Conservation (phyloP, 2,113 vertebrate genomes). For the Sebastes fasciatus region DNA sequence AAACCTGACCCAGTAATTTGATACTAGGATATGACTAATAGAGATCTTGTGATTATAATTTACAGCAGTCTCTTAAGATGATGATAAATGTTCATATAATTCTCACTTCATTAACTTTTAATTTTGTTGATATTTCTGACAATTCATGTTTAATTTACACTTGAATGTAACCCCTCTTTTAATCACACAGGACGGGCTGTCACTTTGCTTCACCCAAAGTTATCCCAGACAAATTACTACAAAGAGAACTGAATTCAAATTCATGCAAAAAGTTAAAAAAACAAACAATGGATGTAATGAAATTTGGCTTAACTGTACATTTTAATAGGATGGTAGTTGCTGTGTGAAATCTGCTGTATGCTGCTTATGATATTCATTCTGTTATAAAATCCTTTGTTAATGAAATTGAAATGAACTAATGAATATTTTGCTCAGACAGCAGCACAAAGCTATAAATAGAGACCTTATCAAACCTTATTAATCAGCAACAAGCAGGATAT, state of each 20-base stretch:
- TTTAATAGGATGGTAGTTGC: not conserved
- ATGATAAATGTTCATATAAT: not conserved
- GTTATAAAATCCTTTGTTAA: not conserved
- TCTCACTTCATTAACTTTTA: not conserved
- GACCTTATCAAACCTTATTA: not conserved
- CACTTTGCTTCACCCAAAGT: slow-evolving; percentile 15
- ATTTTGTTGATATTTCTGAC: not conserved
- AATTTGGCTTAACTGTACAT: not conserved
- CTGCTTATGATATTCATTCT: not conserved
- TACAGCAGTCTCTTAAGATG: not conserved
- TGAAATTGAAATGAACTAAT: slow-evolving; percentile 1
- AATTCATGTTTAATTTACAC: not conserved
- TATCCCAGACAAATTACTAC: not conserved
- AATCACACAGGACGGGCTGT: slow-evolving; percentile 10
- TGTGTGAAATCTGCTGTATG: not conserved
- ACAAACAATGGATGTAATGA: not conserved
- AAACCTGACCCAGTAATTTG: not conserved
- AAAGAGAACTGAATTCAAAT: not conserved
- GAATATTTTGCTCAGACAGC: not conserved
- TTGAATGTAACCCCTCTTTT: not conserved
- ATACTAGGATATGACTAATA: not conserved
- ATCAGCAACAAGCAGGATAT: not conserved
- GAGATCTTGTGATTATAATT: not conserved
- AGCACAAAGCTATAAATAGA: not conserved
- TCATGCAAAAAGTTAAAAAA: not conserved